Percentiles rank a stretch among this genome's conserved stretches.
Evolutionary conservation across 2,888 invertebrate species (phyloP).

Genomic region (Carcina quercana): DNA sequence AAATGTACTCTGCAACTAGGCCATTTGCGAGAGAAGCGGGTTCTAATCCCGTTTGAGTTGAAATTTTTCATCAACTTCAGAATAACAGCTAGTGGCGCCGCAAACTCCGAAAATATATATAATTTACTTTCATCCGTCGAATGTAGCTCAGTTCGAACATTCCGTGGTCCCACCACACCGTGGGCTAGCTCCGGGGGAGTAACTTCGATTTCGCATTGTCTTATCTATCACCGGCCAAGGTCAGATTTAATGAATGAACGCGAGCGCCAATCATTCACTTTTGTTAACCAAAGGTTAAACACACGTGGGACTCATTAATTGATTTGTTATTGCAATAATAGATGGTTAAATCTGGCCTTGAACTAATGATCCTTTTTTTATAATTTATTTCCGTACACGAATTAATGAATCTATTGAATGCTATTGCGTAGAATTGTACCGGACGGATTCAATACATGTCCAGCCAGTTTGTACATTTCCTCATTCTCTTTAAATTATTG

Average conservation of each 20-base stretch:
- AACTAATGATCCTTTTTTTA: constrained; percentile 2
- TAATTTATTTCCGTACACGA: constrained; percentile 4
- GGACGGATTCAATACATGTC: too few species aligned
- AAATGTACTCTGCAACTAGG: not conserved
- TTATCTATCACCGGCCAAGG: constrained; percentile 30
- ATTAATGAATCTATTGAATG: too few species aligned
- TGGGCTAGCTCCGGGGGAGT: constrained; percentile 38
- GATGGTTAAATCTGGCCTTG: too few species aligned
- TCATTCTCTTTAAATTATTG: too few species aligned
- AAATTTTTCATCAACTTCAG: not conserved
- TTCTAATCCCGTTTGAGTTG: not conserved
- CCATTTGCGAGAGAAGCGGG: not conserved
- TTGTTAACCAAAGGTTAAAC: constrained; percentile 29
- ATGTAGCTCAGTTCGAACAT: not conserved
- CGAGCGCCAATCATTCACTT: constrained; percentile 24
- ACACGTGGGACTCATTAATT: constrained; percentile 17
- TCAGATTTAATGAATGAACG: constrained; percentile 23
- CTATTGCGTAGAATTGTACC: too few species aligned
- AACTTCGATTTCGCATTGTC: constrained; percentile 29
- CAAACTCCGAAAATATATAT: not conserved
- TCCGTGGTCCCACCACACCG: constrained; percentile 11
- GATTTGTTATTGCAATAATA: constrained; percentile 6
- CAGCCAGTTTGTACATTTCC: too few species aligned
- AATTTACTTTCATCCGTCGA: too few species aligned
- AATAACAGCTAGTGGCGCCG: not conserved